Evolutionary conservation across 2,113 vertebrate species (phyloP).

Genomic region (Andinoacara biseriatus): DNA sequence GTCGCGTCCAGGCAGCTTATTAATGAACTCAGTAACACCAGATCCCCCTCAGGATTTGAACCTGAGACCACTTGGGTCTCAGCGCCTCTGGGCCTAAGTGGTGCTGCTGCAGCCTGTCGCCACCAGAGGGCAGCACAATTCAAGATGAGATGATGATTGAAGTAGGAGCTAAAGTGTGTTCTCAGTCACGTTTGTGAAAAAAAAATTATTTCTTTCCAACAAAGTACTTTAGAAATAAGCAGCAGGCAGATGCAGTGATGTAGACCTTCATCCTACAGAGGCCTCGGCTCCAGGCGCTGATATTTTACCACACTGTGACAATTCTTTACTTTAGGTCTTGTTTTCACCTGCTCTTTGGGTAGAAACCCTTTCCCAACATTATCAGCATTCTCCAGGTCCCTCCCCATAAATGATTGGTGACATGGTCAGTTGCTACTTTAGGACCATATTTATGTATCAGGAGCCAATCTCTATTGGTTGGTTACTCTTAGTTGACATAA

Average conservation of each 20-base stretch:
- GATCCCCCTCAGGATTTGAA: not conserved
- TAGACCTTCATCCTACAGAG: not conserved
- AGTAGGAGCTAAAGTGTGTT: not conserved
- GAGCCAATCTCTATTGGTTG: too few species aligned
- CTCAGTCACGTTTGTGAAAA: not conserved
- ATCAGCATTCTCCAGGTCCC: too few species aligned
- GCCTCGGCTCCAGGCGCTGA: not conserved
- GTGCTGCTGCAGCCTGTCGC: not conserved
- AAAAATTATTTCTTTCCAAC: not conserved
- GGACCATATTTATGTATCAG: too few species aligned
- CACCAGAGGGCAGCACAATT: conserved; percentile 45
- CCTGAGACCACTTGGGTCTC: too few species aligned
- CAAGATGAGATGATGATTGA: not conserved
- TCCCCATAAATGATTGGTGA: too few species aligned
- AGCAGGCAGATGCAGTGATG: not conserved
- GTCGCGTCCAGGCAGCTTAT: not conserved
- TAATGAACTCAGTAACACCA: not conserved
- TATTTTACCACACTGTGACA: not conserved
- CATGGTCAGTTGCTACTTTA: too few species aligned
- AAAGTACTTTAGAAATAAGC: not conserved
- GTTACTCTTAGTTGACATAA: not conserved
- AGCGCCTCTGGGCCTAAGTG: not conserved
- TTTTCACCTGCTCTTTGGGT: not conserved
- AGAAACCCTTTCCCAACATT: not conserved
- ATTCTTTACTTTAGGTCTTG: not conserved